Conservation (phyloP, 2,113 vertebrate species). For the Meriones unguiculatus region DNA sequence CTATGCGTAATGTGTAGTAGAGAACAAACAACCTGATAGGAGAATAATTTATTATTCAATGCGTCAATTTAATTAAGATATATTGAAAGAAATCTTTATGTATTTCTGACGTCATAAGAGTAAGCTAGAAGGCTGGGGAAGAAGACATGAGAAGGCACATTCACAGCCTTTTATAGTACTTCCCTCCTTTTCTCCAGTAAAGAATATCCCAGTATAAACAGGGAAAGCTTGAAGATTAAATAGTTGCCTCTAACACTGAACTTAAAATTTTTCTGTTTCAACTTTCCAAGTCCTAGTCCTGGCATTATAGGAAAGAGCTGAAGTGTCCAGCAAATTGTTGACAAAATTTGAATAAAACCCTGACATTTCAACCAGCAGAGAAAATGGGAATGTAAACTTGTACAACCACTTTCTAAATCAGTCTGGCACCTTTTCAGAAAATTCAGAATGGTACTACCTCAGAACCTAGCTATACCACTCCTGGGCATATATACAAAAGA, state of each 20-base stretch:
- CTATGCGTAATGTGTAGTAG: neutral
- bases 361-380: neutral
- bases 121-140: accelerated
- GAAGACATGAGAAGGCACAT: neutral
- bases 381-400: neutral
- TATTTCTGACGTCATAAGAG: neutral
- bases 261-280: neutral
- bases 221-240: neutral
- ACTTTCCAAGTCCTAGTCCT: too few relatives aligned
- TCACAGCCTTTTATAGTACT: neutral
- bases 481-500: too few relatives aligned
- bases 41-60: neutral
- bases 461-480: too few relatives aligned
- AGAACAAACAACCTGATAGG: neutral
- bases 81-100: neutral
- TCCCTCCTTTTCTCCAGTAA: neutral
- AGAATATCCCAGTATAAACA: too few relatives aligned
- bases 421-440: too few relatives aligned
- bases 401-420: too few relatives aligned
- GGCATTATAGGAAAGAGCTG: neutral
- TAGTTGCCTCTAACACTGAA: too few relatives aligned
- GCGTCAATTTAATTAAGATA: neutral
- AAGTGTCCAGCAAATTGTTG: neutral
- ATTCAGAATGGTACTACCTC: too few relatives aligned
- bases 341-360: neutral